Base-by-base conservation (phyloP, 2,888 invertebrate species). In the Abscondita cerata region DNA sequence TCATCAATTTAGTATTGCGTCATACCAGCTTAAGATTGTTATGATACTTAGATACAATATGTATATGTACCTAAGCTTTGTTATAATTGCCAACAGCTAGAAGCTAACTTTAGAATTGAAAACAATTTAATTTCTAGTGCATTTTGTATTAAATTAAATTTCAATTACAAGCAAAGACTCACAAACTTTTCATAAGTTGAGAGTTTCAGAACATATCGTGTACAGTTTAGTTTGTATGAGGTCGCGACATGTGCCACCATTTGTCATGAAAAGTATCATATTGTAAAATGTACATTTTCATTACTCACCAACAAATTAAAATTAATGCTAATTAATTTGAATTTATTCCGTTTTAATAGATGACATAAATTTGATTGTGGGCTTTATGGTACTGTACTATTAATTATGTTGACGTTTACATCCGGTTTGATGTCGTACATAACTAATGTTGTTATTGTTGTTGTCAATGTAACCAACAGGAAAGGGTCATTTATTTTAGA, bases 321-420 rank as follows among this genome's bases (percentile, higher is more conserved):
- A 38, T 38, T 12, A 38, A n/a, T 38, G 13, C 38, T 12, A 38
- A 38, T 38, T 38, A 8, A 25, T 25, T 25, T 25, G 2, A 25
- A 25, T 25, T 25, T 4, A 25, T 25, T 25, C 25, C 2, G 6
- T 25, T 25, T 25, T 25, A 25, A 25, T 25, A 25, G 41, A 41
- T 9, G 9, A 41, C 9, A 9, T 41, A 41, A 41, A 34, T 50
- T 50, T 50, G 33, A 33, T 9, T 33, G 31, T 25, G 50, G 50
- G 4, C 25, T 20, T 50, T 50, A 33, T 33, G 50, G n/a, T 33
- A 33, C 13, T 13, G 11, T 13, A 41, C 25, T 25, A 50, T 34
- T 50, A 50, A 50, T 50, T 50, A 31, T 15, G 50, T 50, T 50
- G 50, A 50, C 31, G 13, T 13, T 50, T 50, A 50, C 25, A 50